Evolutionary conservation across 2,888 invertebrate genomes (phyloP).

Genomic region (Phanerotoma sp.): DNA sequence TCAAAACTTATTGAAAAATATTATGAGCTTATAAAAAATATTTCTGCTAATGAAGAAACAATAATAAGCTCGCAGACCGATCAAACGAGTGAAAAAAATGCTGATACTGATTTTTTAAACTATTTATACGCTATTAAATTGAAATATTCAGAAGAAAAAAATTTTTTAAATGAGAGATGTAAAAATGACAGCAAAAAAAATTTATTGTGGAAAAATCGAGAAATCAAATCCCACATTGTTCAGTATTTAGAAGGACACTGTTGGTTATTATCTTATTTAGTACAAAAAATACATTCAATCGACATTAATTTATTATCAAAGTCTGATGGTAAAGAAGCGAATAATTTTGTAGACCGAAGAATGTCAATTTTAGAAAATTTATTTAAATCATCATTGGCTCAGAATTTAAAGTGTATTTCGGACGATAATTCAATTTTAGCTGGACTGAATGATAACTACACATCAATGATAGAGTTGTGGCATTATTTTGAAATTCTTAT

Average conservation of each 20-base stretch:
- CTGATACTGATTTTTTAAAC: constrained; percentile 28
- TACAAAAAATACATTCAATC: constrained; percentile 67
- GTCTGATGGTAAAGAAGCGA: too few species aligned
- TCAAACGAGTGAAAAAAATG: constrained; percentile 16
- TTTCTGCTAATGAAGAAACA: constrained; percentile 7
- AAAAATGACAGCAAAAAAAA: not conserved
- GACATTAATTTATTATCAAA: too few species aligned
- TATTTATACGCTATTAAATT: constrained; percentile 41
- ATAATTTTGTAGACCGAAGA: constrained; percentile 57
- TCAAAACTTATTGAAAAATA: constrained; percentile 45
- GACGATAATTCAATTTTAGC: constrained; percentile 64
- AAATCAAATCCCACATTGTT: constrained; percentile 59
- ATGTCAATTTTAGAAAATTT: constrained; percentile 65
- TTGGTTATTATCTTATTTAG: constrained; percentile 70
- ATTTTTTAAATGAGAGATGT: not conserved
- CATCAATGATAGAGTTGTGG: constrained; percentile 61
- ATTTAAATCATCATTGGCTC: constrained; percentile 62
- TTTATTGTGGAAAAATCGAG: constrained; percentile 46
- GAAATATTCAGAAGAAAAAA: constrained; percentile 33
- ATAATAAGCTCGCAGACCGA: constrained; percentile 28
- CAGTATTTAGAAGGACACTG: constrained; percentile 68
- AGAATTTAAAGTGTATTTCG: constrained; percentile 61
- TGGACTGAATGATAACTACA: constrained; percentile 63
- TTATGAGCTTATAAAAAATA: constrained; percentile 35
- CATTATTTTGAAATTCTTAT: constrained; percentile 59